These are phyloP conservation scores for Lysandra coridon DNA, from an alignment of 2,888 invertebrate species.

Conservation along the genomic window DNA sequence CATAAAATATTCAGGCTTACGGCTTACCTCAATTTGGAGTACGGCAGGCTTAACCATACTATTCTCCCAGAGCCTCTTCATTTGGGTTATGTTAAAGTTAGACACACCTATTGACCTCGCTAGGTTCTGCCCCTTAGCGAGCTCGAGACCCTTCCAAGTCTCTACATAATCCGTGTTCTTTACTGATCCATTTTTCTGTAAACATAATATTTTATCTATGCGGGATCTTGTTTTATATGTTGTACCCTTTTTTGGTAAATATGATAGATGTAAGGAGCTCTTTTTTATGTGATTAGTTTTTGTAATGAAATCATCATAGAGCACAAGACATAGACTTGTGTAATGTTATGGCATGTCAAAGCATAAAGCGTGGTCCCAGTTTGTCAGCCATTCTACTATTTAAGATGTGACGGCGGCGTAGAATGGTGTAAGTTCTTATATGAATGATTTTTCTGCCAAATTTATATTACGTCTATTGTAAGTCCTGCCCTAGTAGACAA, in stretches of 20 bases:
- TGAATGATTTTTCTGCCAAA: too few species aligned
- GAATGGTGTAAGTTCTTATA: too few species aligned
- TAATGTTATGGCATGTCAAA: too few species aligned
- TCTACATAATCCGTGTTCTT: slow-evolving; percentile 87
- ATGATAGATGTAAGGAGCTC: background rate
- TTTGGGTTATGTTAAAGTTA: slow-evolving; percentile 91
- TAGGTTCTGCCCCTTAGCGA: slow-evolving; percentile 83
- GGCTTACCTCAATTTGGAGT: slow-evolving; percentile 81
- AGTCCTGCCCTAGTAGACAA: too few species aligned
- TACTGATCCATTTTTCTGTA: slow-evolving; percentile 63
- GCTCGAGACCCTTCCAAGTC: slow-evolving; percentile 90
- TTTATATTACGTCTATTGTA: too few species aligned
- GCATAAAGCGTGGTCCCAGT: too few species aligned
- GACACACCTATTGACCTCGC: slow-evolving; percentile 91
- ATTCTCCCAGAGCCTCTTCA: slow-evolving; percentile 84
- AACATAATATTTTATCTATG: slow-evolving; percentile 31
- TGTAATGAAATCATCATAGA: too few species aligned
- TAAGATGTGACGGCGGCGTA: too few species aligned
- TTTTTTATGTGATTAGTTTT: background rate
- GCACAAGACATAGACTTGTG: too few species aligned
- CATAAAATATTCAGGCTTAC: slow-evolving; percentile 52
- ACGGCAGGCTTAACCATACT: slow-evolving; percentile 84
- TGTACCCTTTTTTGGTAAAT: background rate
- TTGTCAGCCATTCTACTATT: too few species aligned
- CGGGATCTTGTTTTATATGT: background rate